Evolutionary conservation across 2,888 invertebrate species (phyloP), one percentile per base, ranked within the genome.

Genomic region (Yponomeuta malinellus): DNA sequence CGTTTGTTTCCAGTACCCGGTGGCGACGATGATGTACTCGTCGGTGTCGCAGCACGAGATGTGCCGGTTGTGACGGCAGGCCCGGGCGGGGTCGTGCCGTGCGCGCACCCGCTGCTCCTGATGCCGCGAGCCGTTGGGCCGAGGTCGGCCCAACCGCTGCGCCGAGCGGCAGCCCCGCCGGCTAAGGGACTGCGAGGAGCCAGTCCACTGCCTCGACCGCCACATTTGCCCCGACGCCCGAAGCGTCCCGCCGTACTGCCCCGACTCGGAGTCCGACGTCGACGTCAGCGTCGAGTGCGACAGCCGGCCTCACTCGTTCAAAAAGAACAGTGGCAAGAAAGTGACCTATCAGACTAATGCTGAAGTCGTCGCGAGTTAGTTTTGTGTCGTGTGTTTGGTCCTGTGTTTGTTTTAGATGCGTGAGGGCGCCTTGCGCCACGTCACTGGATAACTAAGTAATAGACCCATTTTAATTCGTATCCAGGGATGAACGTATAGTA

Each of bases 61-160:
- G 86, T 94, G 94, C 82, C 93, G 94, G n/a, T 94, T 94, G 93
- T 95, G 94, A 94, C 94, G 93, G 76, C 93, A 93, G 78, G 92
- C 92, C 70, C 88, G 93, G 74, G 87, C 89, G 76, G 89, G 91
- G 31, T 83, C 85, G 4, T 84, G 88, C 74, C 85, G 88, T 23
- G 82, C 83, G 66, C 85, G 90, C 71, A 76, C 84, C 2, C 82
- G 90, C 0, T 90, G 89, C 73, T 89, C 91, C 78, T 89, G 91
- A 90, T 90, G 90, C 76, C 83, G 87, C 72, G 85, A 81, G 70
- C 89, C 73, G 73, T 69, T 72, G 75, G 90, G 81, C 88, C 79
- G 83, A 81, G 83, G 76, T 75, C 79, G 63, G 74, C 73, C 71
- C 80, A 86, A 76, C 83, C 85, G 79, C 80, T 83, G 82, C 67